Percentiles rank a stretch among this genome's conserved stretches.
Conservation (phyloP, 2,888 invertebrate species). For the Trichogramma evanescens region DNA sequence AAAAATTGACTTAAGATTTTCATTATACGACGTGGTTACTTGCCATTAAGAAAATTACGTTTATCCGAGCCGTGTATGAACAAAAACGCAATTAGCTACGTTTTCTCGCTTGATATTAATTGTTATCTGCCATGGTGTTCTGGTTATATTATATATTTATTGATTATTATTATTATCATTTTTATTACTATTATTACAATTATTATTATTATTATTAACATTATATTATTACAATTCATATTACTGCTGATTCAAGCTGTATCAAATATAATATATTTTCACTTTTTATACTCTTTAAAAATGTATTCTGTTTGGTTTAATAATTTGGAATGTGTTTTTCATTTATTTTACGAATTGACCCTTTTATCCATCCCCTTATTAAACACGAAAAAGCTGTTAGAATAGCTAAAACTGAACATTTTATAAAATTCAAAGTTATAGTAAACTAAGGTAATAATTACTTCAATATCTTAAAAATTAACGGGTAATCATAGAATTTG, state of each 20-base stretch:
- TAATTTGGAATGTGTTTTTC: constrained; percentile 41
- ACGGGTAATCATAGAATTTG: too few relatives aligned
- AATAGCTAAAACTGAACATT: too few relatives aligned
- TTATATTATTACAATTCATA: constrained; percentile 37
- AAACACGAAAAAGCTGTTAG: too few relatives aligned
- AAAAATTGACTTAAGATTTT: constrained; percentile 16
- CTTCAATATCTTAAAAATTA: too few relatives aligned
- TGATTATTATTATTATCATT: constrained; percentile 39
- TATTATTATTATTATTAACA: constrained; percentile 35
- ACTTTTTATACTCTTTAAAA: constrained; percentile 45
- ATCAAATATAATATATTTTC: constrained; percentile 48
- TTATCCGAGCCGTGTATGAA: constrained; percentile 23
- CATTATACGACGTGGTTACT: constrained; percentile 26
- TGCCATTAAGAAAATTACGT: constrained; percentile 29
- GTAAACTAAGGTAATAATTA: too few relatives aligned
- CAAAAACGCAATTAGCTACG: constrained; percentile 30
- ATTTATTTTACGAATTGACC: constrained; percentile 38
- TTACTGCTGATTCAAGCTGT: constrained; percentile 39
- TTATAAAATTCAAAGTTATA: too few relatives aligned
- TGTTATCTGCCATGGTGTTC: constrained; percentile 47
- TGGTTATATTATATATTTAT: constrained; percentile 48
- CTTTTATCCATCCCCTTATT: constrained; percentile 20
- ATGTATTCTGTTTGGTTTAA: constrained; percentile 48
- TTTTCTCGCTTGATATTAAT: constrained; percentile 47
- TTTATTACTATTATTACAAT: constrained; percentile 30